These are phyloP conservation scores for Lepus townsendii DNA, from an alignment of 2,797 vertebrate species.

Conservation along the genomic window DNA sequence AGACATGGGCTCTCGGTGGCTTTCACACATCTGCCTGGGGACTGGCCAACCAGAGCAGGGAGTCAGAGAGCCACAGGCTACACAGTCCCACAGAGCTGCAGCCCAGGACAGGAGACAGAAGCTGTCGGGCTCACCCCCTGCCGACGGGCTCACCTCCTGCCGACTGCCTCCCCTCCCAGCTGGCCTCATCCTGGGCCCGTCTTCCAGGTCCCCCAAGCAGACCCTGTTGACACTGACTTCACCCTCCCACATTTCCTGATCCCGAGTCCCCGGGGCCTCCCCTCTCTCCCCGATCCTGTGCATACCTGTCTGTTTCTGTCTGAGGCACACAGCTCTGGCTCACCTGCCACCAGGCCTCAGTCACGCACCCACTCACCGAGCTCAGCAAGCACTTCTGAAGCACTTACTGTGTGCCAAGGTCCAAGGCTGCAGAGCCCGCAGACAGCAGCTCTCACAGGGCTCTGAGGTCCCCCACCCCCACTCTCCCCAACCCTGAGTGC, in stretches of 20 bases:
- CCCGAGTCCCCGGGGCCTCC: neutral
- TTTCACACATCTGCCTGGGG: neutral
- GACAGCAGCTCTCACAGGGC: neutral
- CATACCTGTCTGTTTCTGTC: neutral
- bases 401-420: no score
- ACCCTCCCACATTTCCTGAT: neutral
- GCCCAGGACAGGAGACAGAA: neutral
- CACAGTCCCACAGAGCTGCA: neutral
- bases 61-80: neutral
- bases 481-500: accelerated
- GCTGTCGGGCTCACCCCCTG: neutral
- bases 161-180: neutral
- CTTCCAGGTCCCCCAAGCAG: neutral
- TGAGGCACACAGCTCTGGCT: neutral
- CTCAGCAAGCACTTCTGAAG: neutral
- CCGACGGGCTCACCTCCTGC: neutral
- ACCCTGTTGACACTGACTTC: neutral
- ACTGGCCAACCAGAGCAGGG: neutral
- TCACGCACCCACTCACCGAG: neutral
- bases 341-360: neutral
- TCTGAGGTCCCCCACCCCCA: no score
- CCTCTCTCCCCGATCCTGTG: neutral
- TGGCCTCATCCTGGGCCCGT: neutral
- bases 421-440: neutral
- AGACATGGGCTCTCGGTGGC: neutral